Base-by-base conservation (phyloP, 2,113 vertebrate species). In the Patagioenas fasciata region DNA sequence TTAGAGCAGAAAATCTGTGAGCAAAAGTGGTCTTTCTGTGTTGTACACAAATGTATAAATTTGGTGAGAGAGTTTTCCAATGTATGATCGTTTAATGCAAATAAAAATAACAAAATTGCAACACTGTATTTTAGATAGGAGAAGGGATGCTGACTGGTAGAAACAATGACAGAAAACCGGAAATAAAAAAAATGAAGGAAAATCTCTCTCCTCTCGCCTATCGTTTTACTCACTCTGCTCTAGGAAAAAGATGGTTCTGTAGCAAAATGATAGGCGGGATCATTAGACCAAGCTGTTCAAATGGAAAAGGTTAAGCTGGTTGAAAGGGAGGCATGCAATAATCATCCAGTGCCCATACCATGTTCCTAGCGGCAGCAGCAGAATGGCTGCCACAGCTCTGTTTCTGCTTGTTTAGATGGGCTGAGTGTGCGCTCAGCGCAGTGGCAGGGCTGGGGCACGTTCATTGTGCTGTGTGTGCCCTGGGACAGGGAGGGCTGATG, bases 331-430 rank as follows among this genome's bases (percentile, higher is more conserved):
- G 67, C 78, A 56, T 44, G 70, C 3, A 47, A 13, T n/a, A 18
- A 70, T 29, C 81, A 34, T 0, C 1, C 4, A 0, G 34, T 26
- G 65, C 66, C 51, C 2, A 5, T 10, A 18, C 3, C 62, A 6
- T 0, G 32, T 23, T 60, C 36, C 36, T n/a, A 40, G 31, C 9
- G 3, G 79, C 78, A 71, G 90, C 62, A 73, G 85, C 61, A 79
- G 88, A 4, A 86, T 31, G 87, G 94, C 88, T 77, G 89, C 88
- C 88, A 42, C 9, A 14, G 87, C 84, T 69, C 10, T 0, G 21
- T 18, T 11, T 2, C 9, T n/a, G 86, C 17, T 64, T 15, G 11
- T 31, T 23, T 0, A 48, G 60, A 12, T 8, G 0, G 42, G 15
- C 1, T 34, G 57, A 24, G 80, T 5, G n/a, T 32, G 21, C 0